Percentiles rank a stretch among this genome's conserved stretches.
phyloP scores from a whole-genome alignment of 2,888 invertebrate genomes.

The Aradus depressus region DNA sequence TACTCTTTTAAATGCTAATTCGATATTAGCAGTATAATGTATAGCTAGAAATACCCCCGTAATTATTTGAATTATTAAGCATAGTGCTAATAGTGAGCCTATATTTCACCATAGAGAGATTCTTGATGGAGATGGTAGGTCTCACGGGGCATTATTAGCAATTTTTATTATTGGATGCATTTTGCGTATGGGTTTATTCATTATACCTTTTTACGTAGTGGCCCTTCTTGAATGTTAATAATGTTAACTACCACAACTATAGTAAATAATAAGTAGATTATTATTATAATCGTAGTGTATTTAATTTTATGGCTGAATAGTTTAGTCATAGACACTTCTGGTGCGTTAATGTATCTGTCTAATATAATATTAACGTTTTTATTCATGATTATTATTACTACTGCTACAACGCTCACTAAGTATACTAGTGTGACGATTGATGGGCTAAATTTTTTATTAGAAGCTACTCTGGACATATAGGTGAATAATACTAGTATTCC shows the following conservation, averaged over 20 bases:
- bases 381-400: background rate
- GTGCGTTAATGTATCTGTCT: no score
- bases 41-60: conserved; percentile 58
- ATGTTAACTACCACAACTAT: conserved; percentile 49
- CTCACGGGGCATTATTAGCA: conserved; percentile 47
- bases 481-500: conserved; percentile 54
- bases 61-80: conserved; percentile 52
- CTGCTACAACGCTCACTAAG: background rate
- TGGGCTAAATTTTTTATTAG: conserved; percentile 43
- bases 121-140: conserved; percentile 49
- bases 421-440: background rate
- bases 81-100: conserved; percentile 52
- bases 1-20: conserved; percentile 52
- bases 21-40: conserved; percentile 53
- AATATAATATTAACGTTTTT: background rate
- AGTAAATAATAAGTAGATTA: conserved; percentile 49
- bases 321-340: no score
- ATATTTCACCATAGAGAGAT: conserved; percentile 57
- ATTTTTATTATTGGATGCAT: conserved; percentile 41
- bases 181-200: conserved; percentile 32
- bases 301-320: background rate
- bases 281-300: conserved; percentile 42
- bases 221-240: conserved; percentile 45
- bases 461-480: conserved; percentile 50
- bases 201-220: conserved; percentile 38